These are phyloP conservation scores for Anomalospiza imberbis DNA, from an alignment of 2,797 vertebrate species.

Conservation along the genomic window DNA sequence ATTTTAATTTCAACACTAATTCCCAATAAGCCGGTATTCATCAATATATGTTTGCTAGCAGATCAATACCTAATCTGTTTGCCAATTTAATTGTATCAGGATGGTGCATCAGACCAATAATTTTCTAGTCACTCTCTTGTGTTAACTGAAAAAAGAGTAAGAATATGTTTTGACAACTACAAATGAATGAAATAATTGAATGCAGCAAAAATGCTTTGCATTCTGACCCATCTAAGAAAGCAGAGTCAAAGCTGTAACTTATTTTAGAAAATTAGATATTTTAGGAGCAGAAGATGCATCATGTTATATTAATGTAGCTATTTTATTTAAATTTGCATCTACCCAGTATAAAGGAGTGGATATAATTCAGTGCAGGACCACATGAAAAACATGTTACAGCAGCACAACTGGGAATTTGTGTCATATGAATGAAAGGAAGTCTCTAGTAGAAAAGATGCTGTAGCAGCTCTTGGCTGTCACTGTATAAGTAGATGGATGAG, in stretches of 20 bases:
- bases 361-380: conserved; percentile 34
- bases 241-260: neutral
- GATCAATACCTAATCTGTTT: conserved; percentile 60
- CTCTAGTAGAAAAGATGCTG: conserved; percentile 20
- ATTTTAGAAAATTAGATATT: conserved; percentile 1
- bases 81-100: conserved; percentile 30
- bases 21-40: neutral
- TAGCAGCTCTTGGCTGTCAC: conserved; percentile 36
- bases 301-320: conserved; percentile 23
- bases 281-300: neutral
- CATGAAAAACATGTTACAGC: conserved; percentile 41
- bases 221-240: conserved; percentile 5
- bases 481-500: neutral
- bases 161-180: neutral
- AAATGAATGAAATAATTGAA: neutral
- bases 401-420: conserved; percentile 53
- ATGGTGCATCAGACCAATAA: neutral
- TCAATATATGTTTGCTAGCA: conserved; percentile 22
- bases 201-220: neutral
- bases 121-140: neutral
- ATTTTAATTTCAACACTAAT: conserved; percentile 36
- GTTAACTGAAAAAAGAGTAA: neutral
- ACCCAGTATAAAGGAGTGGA: neutral
- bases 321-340: conserved; percentile 35
- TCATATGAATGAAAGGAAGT: conserved; percentile 38